Conservation (phyloP, 2,888 invertebrate species). For the Bimastos eiseni region DNA sequence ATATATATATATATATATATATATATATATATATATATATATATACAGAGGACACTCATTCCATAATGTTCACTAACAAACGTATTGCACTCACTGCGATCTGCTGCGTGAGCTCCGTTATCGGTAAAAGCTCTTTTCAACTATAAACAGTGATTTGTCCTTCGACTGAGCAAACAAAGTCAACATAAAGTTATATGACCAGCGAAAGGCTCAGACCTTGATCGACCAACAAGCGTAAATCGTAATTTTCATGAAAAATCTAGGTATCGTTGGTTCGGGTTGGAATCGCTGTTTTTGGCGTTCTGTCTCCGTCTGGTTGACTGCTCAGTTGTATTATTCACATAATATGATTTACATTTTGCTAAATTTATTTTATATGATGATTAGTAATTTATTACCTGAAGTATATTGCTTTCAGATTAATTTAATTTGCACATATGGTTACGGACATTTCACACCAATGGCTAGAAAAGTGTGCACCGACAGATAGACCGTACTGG, state of each 20-base stretch:
- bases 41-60: too few species aligned
- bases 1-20: too few species aligned
- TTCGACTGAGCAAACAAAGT: background rate
- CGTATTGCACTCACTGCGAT: background rate
- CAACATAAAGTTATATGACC: background rate
- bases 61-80: background rate
- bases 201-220: background rate
- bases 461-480: too few species aligned
- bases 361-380: background rate
- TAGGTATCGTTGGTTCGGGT: background rate
- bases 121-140: too few species aligned
- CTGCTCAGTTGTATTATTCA: background rate
- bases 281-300: background rate
- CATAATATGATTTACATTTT: too few species aligned
- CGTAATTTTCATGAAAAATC: background rate
- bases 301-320: background rate
- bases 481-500: background rate
- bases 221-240: background rate
- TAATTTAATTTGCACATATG: too few species aligned
- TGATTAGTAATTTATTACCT: too few species aligned
- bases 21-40: too few species aligned
- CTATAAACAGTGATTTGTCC: background rate
- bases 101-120: background rate
- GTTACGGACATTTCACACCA: too few species aligned
- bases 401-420: too few species aligned